Evolutionary conservation across 2,113 vertebrate genomes (phyloP), one percentile per base, ranked within the genome.

Genomic region (Bujurquina vittata): DNA sequence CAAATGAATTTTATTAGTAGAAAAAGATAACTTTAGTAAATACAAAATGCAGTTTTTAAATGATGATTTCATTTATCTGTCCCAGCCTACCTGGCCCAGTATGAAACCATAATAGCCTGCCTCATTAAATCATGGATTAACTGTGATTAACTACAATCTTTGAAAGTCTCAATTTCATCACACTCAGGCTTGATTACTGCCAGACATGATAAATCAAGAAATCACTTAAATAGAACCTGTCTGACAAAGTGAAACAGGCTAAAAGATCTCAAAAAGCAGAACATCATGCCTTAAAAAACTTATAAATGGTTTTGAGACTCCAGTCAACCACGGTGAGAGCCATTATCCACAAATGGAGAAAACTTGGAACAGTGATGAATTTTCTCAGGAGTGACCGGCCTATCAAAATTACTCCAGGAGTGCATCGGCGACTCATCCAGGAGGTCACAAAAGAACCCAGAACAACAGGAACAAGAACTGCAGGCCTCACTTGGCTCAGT

Each of bases 281-380:
- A 0, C 5, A 67, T 46, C 40, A 46, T 29, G 63, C 43, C 43
- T 26, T 46, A 1, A 67, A 67, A 15, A 67, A 67, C 4, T 31
- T 31, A 31, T 5, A 31, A 31, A 31, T 31, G 31, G 31, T 5
- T 31, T 46, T 67, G 63, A 6, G 3, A 26, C 63, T 67, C 62
- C 37, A 10, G 40, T 67, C 40, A 67, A 67, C 63, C 40, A 0
- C 22, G 0, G 40, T 67, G 40, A 67, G 9, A 46, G 46, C 40
- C 40, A 49, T 49, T 67, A 67, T 67, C 22, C 40, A 67, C 40
- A 46, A 67, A 67, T 67, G 63, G 46, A 49, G 37, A 67, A 67
- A 29, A 3, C 15, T 22, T 10, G 0, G 37, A 29, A 29, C 9
- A 18, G 40, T 67, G 46, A 10, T 67, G 22, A 67, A 26, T n/a